These are phyloP conservation scores for Chloebia gouldiae DNA, from an alignment of 2,113 vertebrate species.

Conservation along the genomic window DNA sequence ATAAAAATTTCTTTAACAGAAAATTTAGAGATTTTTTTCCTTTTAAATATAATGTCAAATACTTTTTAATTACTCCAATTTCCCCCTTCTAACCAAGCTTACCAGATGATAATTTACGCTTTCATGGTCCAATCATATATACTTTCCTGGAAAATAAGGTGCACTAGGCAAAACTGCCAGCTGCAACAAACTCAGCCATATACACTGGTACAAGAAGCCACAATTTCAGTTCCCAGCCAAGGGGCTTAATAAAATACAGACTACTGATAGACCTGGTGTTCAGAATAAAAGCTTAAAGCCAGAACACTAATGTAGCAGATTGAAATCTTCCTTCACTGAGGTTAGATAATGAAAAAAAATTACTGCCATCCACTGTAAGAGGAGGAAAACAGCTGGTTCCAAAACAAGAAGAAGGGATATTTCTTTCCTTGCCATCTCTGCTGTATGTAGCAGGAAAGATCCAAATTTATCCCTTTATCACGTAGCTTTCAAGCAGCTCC, in stretches of 20 bases:
- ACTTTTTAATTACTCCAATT: background rate
- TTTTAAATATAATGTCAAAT: background rate
- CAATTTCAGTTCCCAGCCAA: background rate
- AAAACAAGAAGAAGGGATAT: background rate
- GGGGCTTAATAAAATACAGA: background rate
- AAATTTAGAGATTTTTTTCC: background rate
- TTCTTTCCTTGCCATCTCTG: background rate
- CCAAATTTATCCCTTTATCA: background rate
- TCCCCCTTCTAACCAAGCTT: background rate
- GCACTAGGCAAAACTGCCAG: background rate
- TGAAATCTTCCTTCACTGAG: background rate
- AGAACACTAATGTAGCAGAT: background rate
- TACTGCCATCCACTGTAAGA: background rate
- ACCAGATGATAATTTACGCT: background rate
- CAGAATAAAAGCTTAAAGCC: background rate
- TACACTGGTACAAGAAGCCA: background rate
- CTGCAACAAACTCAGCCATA: background rate
- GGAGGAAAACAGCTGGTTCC: background rate
- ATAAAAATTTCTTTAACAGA: background rate
- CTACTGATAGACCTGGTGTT: background rate
- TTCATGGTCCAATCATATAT: background rate
- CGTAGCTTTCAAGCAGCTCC: background rate
- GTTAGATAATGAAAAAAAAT: background rate
- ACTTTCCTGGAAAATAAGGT: background rate
- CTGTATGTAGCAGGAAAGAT: background rate